A percentile compares a stretch with the other conserved stretches of the same genome.
phyloP scores from a whole-genome alignment of 2,797 vertebrate species.

The Hoplostethus mediterraneus region DNA sequence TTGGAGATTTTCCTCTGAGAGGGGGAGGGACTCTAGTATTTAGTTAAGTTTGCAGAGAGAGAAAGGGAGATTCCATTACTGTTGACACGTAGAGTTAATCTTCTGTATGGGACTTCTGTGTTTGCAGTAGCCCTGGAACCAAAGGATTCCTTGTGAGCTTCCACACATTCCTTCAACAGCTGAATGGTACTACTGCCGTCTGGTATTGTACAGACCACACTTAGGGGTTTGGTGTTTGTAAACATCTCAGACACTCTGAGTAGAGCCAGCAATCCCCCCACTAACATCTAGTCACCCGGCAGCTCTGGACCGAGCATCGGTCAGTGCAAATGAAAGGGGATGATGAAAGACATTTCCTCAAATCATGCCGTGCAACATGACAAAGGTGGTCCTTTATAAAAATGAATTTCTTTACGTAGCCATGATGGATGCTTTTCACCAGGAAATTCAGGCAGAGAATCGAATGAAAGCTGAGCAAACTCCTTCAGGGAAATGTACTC shows the following conservation, averaged over 20 bases:
- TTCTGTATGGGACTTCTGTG: constrained; percentile 76
- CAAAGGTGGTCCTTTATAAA: constrained; percentile 20
- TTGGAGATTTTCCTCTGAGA: constrained; percentile 55
- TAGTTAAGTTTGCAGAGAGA: constrained; percentile 64
- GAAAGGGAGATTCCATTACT: constrained; percentile 71
- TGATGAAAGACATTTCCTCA: constrained; percentile 58
- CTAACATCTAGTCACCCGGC: constrained; percentile 27
- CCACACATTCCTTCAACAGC: constrained; percentile 81
- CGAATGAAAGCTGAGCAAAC: constrained; percentile 44
- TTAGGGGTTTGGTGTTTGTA: constrained; percentile 80
- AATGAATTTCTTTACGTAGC: constrained; percentile 37
- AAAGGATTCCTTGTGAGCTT: constrained; percentile 82
- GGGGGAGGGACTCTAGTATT: constrained; percentile 42
- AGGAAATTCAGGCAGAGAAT: constrained; percentile 32
- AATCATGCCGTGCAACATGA: constrained; percentile 41
- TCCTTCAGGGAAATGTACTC: constrained; percentile 38
- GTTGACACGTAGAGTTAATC: constrained; percentile 82
- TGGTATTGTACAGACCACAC: constrained; percentile 82
- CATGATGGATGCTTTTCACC: constrained; percentile 34
- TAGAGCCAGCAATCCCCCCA: constrained; percentile 48
- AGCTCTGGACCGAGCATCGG: constrained; percentile 48
- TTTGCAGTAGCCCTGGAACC: constrained; percentile 85
- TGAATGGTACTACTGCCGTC: constrained; percentile 70
- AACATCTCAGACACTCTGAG: constrained; percentile 72
- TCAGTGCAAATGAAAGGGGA: constrained; percentile 55